Evolutionary conservation across 2,797 vertebrate genomes (phyloP).

Genomic region (Pseudopleuronectes americanus): DNA sequence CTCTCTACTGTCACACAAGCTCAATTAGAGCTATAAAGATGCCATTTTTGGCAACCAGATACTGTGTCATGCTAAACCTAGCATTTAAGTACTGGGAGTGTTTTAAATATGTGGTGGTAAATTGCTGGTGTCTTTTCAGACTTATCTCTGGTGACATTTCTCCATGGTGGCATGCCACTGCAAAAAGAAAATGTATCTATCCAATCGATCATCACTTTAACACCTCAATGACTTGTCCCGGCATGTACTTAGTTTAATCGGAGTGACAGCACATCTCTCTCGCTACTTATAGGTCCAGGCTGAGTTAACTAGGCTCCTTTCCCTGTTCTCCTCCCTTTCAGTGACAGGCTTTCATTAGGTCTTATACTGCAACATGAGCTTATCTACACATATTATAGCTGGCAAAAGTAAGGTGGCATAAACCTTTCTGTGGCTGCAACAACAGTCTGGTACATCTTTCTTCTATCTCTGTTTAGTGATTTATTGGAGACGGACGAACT

Average conservation of each 20-base stretch:
- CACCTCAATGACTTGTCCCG: not conserved
- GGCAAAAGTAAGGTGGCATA: no score
- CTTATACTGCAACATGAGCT: not conserved
- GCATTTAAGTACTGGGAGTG: not conserved
- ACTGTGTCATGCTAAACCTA: not conserved
- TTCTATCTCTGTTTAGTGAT: no score
- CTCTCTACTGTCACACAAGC: not conserved
- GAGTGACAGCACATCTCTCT: not conserved
- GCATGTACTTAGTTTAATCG: not conserved
- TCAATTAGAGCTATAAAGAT: not conserved
- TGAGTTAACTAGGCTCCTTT: not conserved
- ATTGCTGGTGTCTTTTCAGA: not conserved
- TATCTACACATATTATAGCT: not conserved
- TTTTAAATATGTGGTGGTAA: not conserved
- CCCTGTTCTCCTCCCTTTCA: not conserved
- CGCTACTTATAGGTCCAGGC: not conserved
- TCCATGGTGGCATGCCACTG: not conserved
- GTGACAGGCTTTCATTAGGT: not conserved
- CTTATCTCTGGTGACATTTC: not conserved
- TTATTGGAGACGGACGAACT: no score
- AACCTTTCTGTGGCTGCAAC: no score
- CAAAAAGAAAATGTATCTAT: not conserved
- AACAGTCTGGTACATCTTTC: no score
- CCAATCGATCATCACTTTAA: not conserved
- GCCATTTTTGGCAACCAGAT: not conserved